Percentiles rank a stretch among this genome's conserved stretches.
These are phyloP conservation scores for Hypolimnas misippus DNA, from an alignment of 2,888 invertebrate species.

Conservation along the genomic window DNA sequence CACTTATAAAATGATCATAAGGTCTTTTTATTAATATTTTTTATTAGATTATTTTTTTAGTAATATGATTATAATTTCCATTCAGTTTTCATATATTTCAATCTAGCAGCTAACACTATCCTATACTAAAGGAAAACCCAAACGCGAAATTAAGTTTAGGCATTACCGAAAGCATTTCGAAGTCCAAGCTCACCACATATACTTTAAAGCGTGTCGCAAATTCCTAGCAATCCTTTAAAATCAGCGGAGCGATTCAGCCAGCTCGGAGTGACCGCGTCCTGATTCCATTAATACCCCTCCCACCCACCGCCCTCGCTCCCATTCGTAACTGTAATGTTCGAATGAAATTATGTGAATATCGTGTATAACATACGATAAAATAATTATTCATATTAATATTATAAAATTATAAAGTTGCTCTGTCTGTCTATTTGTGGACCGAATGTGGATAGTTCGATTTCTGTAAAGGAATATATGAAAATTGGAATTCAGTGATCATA, in stretches of 20 bases:
- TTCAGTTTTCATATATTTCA: too few species aligned
- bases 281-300: slow-evolving; percentile 64
- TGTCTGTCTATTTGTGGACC: neutral
- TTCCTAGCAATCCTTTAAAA: slow-evolving; percentile 70
- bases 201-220: slow-evolving; percentile 56
- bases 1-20: too few species aligned
- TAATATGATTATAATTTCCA: too few species aligned
- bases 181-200: slow-evolving; percentile 56
- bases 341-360: slow-evolving; percentile 14
- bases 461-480: neutral
- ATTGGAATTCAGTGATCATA: neutral
- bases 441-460: too few species aligned
- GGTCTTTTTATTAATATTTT: too few species aligned
- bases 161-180: slow-evolving; percentile 43
- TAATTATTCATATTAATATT: neutral
- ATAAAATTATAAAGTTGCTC: neutral
- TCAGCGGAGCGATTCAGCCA: slow-evolving; percentile 60
- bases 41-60: neutral
- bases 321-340: slow-evolving; percentile 10
- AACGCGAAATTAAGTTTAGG: slow-evolving; percentile 41
- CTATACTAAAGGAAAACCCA: slow-evolving; percentile 29
- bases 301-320: slow-evolving; percentile 41
- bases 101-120: slow-evolving; percentile 1
- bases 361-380: neutral
- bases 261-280: slow-evolving; percentile 63